Base-by-base conservation (phyloP, 2,113 vertebrate genomes). In the Aviceda subcristata region DNA sequence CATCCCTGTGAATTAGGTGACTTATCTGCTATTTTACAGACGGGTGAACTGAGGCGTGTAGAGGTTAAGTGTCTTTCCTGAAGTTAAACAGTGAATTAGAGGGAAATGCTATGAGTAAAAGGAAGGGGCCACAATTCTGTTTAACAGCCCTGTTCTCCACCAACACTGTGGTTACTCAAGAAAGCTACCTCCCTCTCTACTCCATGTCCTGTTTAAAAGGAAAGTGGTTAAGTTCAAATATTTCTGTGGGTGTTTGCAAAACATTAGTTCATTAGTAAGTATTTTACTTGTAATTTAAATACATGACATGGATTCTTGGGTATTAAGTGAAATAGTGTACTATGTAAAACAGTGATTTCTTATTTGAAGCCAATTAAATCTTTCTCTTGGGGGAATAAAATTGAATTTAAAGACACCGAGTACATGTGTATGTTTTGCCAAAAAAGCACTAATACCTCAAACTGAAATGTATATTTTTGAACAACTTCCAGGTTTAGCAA, bases 1-100 rank as follows among this genome's bases (percentile, higher is more conserved):
- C 96, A 95, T 95, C 92, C 96, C 90, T 32, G 76, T 67, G 96
- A 94, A 96, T 96, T 92, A 96, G 97, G 95, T 95, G 94, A 97
- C 96, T 97, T 97, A 97, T 97, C 97, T 97, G 4, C 96, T 95
- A 3, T 79, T 96, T 94, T 91, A 92, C 95, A 95, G 95, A 76
- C 1, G 66, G 56, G 92, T 30, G 88, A 96, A 62, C 95, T 46
- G 95, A 95, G 92, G 95, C 59, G 4, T 23, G 12, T 46, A 11
- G 95, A 97, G 94, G 94, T 96, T 89, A 96, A 97, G 86, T 94
- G 94, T 92, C 95, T 95, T 87, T 78, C 86, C 60, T 1, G 22
- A 95, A 94, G 95, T 95, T 67, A 82, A 87, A 48, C 53, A 81
- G 56, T 18, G 91, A 96, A 76, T 95, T 94, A 81, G 90, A 92